Evolutionary conservation across 2,888 invertebrate species (phyloP).

Genomic region (Zele albiditarsus): DNA sequence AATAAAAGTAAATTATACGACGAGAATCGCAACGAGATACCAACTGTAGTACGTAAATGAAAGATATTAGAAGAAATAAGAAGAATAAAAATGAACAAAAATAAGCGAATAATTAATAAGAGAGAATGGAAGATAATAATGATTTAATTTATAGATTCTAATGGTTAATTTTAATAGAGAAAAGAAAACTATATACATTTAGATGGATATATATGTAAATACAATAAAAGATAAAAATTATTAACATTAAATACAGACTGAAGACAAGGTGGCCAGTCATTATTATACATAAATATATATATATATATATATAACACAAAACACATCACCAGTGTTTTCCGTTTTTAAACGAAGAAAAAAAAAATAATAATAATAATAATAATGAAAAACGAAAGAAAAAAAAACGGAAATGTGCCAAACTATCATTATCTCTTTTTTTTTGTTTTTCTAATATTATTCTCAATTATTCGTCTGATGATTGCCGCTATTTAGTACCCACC

Average conservation of each 20-base stretch:
- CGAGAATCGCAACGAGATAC: slow-evolving; percentile 44
- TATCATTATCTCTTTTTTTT: slow-evolving; percentile 50
- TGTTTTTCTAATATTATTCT: neutral
- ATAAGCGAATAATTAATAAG: slow-evolving; percentile 34
- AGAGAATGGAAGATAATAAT: slow-evolving; percentile 20
- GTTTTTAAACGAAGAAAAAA: slow-evolving; percentile 28
- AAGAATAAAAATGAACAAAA: slow-evolving; percentile 31
- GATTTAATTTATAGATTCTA: slow-evolving; percentile 16
- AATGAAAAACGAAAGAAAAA: neutral
- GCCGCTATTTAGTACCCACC: neutral
- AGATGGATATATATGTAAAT: slow-evolving; percentile 59
- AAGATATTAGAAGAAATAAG: slow-evolving; percentile 31
- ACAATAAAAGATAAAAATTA: slow-evolving; percentile 48
- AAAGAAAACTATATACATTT: slow-evolving; percentile 58
- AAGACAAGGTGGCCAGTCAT: slow-evolving; percentile 34
- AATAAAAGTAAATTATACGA: slow-evolving; percentile 44
- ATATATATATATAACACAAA: neutral
- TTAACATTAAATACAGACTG: slow-evolving; percentile 37
- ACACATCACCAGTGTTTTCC: slow-evolving; percentile 31
- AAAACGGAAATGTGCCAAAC: slow-evolving; percentile 66
- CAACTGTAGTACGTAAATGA: slow-evolving; percentile 41
- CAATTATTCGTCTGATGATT: neutral
- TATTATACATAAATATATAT: slow-evolving; percentile 21
- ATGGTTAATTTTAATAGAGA: slow-evolving; percentile 31
- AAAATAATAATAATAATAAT: neutral